Evolutionary conservation across 2,113 vertebrate genomes (phyloP).

Genomic region (Galeopterus variegatus): DNA sequence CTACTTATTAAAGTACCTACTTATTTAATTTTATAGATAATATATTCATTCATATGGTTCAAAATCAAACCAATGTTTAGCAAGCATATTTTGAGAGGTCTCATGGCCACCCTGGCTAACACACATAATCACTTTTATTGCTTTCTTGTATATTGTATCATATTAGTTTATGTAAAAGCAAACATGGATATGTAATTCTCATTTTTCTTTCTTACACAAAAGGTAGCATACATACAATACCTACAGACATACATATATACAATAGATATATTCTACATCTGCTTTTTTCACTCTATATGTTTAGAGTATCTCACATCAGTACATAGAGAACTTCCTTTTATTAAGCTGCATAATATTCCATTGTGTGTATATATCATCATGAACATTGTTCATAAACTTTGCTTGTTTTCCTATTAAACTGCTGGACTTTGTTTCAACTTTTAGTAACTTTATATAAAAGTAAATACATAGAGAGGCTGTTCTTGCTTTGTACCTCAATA

Average conservation of each 20-base stretch:
- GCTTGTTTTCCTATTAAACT: neutral
- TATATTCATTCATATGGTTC: neutral
- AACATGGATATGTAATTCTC: neutral
- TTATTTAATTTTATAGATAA: neutral
- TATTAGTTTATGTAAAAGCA: conserved; percentile 5
- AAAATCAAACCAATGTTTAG: conserved; percentile 55
- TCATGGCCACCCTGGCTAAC: neutral
- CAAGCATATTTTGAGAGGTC: neutral
- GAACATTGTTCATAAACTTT: neutral
- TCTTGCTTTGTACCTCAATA: neutral
- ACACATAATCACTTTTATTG: neutral
- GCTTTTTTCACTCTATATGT: neutral
- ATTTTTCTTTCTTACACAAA: conserved; percentile 20
- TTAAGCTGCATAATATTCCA: neutral
- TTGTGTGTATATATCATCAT: neutral
- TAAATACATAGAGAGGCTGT: neutral
- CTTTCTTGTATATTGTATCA: neutral
- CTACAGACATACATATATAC: neutral
- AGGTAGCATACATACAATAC: neutral
- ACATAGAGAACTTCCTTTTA: neutral
- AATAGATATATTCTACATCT: neutral
- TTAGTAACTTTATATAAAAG: conserved; percentile 20
- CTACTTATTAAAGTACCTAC: neutral
- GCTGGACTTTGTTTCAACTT: neutral
- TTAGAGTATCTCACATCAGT: neutral